Evolutionary conservation across 2,113 vertebrate species (phyloP).

Genomic region (Apus apus): DNA sequence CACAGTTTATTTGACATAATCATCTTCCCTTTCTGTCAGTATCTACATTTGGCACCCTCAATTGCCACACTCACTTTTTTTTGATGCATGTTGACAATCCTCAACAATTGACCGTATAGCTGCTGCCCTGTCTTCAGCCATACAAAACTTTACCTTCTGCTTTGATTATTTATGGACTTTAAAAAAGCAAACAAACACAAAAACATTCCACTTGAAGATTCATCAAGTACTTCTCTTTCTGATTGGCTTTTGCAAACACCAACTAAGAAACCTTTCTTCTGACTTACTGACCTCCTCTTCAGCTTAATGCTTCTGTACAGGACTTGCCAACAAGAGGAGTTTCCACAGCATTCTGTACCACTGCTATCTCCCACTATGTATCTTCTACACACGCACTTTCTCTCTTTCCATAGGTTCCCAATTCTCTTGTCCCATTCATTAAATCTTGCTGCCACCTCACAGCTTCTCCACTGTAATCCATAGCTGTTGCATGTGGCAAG

Average conservation of each 20-base stretch:
- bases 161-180: neutral
- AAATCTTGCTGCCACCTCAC: neutral
- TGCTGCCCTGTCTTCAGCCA: neutral
- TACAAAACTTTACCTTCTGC: neutral
- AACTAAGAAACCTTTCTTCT: neutral
- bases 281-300: neutral
- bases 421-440: neutral
- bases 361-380: neutral
- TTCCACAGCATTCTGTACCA: neutral
- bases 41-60: neutral
- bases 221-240: neutral
- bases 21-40: neutral
- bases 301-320: neutral
- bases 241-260: neutral
- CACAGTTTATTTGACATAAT: neutral
- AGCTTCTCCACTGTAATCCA: neutral
- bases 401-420: neutral
- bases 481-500: neutral
- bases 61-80: neutral
- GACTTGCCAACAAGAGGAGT: neutral
- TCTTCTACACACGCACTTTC: neutral
- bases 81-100: accelerated
- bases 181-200: neutral
- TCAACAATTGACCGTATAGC: neutral
- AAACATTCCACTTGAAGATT: accelerated